Base-by-base conservation (phyloP, 2,888 invertebrate genomes). In the Bruchidius siliquastri region DNA sequence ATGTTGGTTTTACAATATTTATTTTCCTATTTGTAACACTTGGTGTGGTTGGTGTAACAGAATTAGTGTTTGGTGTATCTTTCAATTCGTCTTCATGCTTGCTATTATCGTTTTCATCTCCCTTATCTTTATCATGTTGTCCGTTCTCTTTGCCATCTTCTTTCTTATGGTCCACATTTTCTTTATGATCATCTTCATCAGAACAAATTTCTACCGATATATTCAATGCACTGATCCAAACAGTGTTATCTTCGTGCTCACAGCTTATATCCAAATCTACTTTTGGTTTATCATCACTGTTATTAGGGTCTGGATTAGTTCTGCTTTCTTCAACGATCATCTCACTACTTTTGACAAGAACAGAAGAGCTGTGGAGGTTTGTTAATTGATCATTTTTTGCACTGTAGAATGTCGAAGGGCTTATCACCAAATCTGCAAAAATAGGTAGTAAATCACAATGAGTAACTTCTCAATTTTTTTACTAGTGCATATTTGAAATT, bases 1-100 rank as follows among this genome's bases (percentile, higher is more conserved):
- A 76, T 67, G 77, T 78, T 3, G 79, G 78, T 69, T 76, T 75
- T 20, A 78, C 77, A 22, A 78, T 70, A 67, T 75, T 79, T 10
- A 77, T 74, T 74, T 75, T 77, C 26, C 69, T 77, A 71, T 76
- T 76, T 68, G 69, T 73, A 30, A 32, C 30, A 21, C 73, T 73
- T 32, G 75, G 72, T n/a, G 73, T 68, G 68, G 75, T 68, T 10
- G 77, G 76, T 26, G 77, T 75, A 1, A 67, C 70, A 70, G 73
- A 73, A 21, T 72, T 68, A 26, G 68, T 73, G n/a, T 73, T 49
- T 71, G 71, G 32, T 49, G 22, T 68, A 67, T 6, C 68, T 22
- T 72, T 22, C 26, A 13, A 13, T 68, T 68, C 6, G 20, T 68
- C 68, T 2, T n/a, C 68, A n/a, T 68, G 6, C 8, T 21, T 8